These are phyloP conservation scores for Falco rusticolus DNA, from an alignment of 2,797 vertebrate genomes.

Conservation along the genomic window DNA sequence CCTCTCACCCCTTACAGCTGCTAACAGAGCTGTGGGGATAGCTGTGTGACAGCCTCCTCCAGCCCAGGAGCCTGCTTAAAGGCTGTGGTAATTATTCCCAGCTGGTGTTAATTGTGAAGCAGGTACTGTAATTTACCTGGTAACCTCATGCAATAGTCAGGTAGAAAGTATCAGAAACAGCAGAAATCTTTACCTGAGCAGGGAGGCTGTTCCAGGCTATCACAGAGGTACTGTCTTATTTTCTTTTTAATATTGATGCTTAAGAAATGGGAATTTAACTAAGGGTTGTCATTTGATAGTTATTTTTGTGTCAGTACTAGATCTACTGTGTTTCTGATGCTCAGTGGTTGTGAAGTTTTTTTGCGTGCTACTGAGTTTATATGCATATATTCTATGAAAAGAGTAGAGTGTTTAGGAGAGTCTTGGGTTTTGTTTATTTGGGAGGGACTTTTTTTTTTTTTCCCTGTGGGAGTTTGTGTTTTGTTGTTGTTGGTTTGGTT, in stretches of 20 bases:
- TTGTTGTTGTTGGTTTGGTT: background rate
- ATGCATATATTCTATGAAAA: accelerated
- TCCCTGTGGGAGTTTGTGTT: background rate
- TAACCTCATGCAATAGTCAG: accelerated
- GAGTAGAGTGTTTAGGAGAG: background rate
- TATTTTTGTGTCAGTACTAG: accelerated
- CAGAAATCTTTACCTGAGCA: accelerated
- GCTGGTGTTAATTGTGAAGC: background rate
- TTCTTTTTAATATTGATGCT: accelerated
- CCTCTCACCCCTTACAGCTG: background rate
- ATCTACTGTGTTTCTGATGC: accelerated
- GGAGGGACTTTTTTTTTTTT: background rate
- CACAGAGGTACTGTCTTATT: accelerated
- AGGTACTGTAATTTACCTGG: background rate
- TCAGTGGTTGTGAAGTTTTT: background rate
- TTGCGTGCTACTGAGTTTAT: accelerated
- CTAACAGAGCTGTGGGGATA: too few relatives aligned
- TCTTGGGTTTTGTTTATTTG: background rate
- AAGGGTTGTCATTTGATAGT: accelerated
- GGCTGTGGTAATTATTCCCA: background rate
- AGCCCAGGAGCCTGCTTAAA: background rate
- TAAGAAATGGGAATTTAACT: accelerated
- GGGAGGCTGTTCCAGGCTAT: accelerated
- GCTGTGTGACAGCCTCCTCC: too few relatives aligned
- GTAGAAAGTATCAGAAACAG: accelerated